Percentiles rank a stretch among this genome's conserved stretches.
Conservation (phyloP, 1,140 invertebrate species). For the Rhagoletis zephyria region DNA sequence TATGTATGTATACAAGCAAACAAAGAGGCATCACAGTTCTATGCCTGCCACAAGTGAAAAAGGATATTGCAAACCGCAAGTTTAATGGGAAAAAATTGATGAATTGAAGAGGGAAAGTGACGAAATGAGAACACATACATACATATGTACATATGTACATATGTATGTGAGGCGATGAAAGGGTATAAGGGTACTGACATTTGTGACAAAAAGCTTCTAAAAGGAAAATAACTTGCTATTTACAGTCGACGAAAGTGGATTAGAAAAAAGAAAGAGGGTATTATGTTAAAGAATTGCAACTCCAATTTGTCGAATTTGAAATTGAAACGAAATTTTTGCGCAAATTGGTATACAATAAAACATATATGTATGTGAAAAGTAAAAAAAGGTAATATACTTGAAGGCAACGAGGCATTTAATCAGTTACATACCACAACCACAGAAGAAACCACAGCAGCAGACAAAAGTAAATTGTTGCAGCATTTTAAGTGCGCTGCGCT, state of each 20-base stretch:
- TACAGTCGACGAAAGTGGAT: conserved; percentile 11
- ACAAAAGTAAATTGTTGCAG: background rate
- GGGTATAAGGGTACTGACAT: background rate
- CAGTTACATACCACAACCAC: background rate
- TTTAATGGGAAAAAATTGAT: conserved; percentile 38
- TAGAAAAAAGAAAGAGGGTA: background rate
- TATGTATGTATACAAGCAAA: background rate
- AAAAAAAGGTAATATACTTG: background rate
- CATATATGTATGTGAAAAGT: background rate
- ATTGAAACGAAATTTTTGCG: background rate
- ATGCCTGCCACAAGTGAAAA: conserved; percentile 7
- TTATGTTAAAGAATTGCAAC: too few species aligned
- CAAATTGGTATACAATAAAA: background rate
- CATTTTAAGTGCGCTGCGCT: background rate
- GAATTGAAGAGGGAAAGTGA: background rate
- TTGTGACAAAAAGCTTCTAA: background rate
- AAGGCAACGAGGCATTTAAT: background rate
- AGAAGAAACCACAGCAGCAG: background rate
- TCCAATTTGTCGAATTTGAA: background rate
- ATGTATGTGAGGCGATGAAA: background rate
- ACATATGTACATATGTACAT: background rate
- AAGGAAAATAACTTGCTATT: background rate
- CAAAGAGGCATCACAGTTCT: background rate
- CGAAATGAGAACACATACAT: background rate
- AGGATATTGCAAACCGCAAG: conserved; percentile 38